Percentiles rank a stretch among this genome's conserved stretches.
Evolutionary conservation across 2,797 vertebrate species (phyloP).

Genomic region (Rachycentron canadum): DNA sequence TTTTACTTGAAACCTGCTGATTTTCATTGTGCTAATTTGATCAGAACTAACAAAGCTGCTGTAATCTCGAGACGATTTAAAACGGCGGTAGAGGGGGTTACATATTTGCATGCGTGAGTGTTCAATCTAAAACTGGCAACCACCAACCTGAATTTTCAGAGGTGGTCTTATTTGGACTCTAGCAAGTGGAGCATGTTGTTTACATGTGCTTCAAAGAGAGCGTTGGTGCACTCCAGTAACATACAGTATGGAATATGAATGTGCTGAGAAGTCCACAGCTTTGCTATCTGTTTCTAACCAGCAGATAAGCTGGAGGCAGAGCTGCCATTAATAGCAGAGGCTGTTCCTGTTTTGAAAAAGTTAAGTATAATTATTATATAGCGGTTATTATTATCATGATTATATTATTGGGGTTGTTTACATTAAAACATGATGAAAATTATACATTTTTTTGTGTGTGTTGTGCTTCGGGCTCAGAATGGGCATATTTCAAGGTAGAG

Average conservation of each 20-base stretch:
- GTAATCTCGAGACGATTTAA: slow-evolving; percentile 21
- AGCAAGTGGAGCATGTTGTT: slow-evolving; percentile 62
- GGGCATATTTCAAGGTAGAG: background rate
- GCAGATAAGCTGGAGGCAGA: slow-evolving; percentile 13
- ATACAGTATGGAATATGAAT: slow-evolving; percentile 60
- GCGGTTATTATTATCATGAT: background rate
- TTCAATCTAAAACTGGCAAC: slow-evolving; percentile 33
- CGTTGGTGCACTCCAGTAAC: slow-evolving; percentile 25
- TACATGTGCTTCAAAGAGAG: slow-evolving; percentile 62
- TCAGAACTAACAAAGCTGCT: slow-evolving; percentile 29
- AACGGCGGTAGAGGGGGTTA: slow-evolving; percentile 1
- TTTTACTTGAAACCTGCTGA: slow-evolving; percentile 5
- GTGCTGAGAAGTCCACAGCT: slow-evolving; percentile 15
- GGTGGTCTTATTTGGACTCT: slow-evolving; percentile 46
- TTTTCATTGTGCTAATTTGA: background rate
- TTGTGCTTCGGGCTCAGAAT: background rate
- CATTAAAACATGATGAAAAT: background rate
- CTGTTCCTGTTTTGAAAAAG: slow-evolving; percentile 10
- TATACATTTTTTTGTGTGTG: background rate
- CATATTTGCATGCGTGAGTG: slow-evolving; percentile 30
- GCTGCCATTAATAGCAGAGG: slow-evolving; percentile 10
- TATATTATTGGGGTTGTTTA: slow-evolving; percentile 17
- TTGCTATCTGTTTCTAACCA: slow-evolving; percentile 29
- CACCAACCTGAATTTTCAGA: slow-evolving; percentile 32
- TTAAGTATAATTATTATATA: slow-evolving; percentile 5